phyloP scores from a whole-genome alignment of 1,140 invertebrate species.

The Rhagoletis zephyria region DNA sequence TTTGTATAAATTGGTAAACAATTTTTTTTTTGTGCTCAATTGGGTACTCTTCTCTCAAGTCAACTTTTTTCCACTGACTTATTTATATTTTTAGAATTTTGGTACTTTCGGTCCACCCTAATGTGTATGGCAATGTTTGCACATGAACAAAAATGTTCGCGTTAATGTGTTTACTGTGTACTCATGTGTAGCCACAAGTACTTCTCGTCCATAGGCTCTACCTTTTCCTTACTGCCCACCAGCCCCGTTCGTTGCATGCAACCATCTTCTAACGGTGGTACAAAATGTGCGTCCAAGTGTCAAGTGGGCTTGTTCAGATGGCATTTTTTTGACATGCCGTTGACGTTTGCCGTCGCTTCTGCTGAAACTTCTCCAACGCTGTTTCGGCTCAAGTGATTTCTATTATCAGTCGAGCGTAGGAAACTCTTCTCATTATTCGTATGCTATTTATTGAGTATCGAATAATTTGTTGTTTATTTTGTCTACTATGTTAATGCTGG shows the following conservation, averaged over 20 bases:
- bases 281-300: conserved; percentile 30
- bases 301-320: conserved; percentile 42
- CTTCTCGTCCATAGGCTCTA: conserved; percentile 9
- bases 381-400: not conserved
- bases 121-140: not conserved
- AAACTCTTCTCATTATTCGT: not conserved
- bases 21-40: not conserved
- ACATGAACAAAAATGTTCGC: not conserved
- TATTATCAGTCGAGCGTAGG: conserved; percentile 22
- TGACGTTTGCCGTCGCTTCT: conserved; percentile 40
- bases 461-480: conserved; percentile 46
- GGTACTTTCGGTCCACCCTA: too few relatives aligned
- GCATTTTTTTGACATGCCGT: conserved; percentile 49
- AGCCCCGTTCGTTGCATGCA: not conserved
- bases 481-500: not conserved
- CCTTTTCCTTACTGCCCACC: not conserved
- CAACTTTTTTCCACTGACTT: too few relatives aligned
- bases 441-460: conserved; percentile 42
- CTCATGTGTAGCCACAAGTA: conserved; percentile 47
- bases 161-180: conserved; percentile 49
- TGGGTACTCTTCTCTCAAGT: too few relatives aligned
- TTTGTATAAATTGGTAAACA: too few relatives aligned
- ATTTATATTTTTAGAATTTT: too few relatives aligned
- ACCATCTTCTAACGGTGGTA: too few relatives aligned
- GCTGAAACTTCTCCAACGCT: conserved; percentile 8